Evolutionary conservation across 2,888 invertebrate species (phyloP), one percentile per base, ranked within the genome.

Genomic region (Leucoptera coffeella): DNA sequence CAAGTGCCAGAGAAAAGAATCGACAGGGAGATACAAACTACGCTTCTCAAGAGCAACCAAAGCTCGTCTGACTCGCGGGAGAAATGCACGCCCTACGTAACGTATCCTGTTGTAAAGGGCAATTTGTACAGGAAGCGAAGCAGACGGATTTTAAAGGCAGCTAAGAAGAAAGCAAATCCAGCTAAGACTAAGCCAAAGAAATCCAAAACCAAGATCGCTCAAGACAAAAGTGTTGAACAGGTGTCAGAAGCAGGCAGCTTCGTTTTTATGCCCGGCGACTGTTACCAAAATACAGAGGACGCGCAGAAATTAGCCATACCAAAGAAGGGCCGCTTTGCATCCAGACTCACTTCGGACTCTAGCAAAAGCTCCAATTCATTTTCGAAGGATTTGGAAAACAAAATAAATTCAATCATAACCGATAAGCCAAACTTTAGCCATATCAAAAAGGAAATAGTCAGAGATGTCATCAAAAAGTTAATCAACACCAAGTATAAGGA

Each of bases 211-310:
- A 23, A 17, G 12, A 26, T 6, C 30, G 37, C 32, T 19, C 47
- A 41, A 37, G 56, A 50, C 29, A 55, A 50, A 46, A 56, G 41
- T 40, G 54, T 43, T 34, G 57, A 53, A 12, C 62, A 59, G 47
- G 31, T 72, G 41, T 48, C 77, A 34, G 74, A 75, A 41, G 78
- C 78, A 15, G 78, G 80, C 39, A 82, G 82, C 43, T 82, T 82
- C 50, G 80, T 82, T 45, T 82, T 81, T 42, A 58, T 75, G 53
- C 72, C 71, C 26, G 74, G 72, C 2, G 61, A 77, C 39, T 58
- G 75, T 29, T 80, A 77, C 38, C 73, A 76, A 37, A 73, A 75
- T 38, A 72, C 61, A 29, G 51, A 58, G 41, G 37, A 50, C 21
- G 45, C 48, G 25, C 38, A 41, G 22, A 42, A 46, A 33, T 38